phyloP scores from a whole-genome alignment of 2,888 invertebrate genomes.

The Saturnia japonica region DNA sequence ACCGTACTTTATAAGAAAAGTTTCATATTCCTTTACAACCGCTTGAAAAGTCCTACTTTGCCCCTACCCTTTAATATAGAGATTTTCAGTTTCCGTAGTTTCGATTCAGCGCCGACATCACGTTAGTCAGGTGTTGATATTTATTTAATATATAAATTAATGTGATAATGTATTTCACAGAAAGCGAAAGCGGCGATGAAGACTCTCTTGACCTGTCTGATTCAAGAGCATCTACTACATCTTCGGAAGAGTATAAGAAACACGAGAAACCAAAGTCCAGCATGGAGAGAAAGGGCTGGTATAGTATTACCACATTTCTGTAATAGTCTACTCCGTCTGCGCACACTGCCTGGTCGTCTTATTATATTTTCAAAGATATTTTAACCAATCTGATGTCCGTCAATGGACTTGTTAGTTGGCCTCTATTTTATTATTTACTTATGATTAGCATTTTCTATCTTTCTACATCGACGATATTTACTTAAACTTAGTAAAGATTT shows the following conservation, averaged over 20 bases:
- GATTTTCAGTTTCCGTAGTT: background rate
- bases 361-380: no score
- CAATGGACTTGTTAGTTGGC: background rate
- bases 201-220: slow-evolving; percentile 32
- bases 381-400: background rate
- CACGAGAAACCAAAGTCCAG: slow-evolving; percentile 41
- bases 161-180: slow-evolving; percentile 13
- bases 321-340: background rate
- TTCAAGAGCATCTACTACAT: slow-evolving; percentile 23
- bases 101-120: no score
- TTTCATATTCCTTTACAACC: background rate
- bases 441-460: background rate
- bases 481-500: background rate
- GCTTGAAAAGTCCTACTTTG: background rate
- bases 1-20: background rate
- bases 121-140: no score
- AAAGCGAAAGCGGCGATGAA: slow-evolving; percentile 13
- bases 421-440: background rate
- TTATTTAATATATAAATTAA: background rate
- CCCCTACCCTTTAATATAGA: background rate
- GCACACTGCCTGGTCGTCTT: background rate
- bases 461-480: background rate
- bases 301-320: slow-evolving; percentile 19
- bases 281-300: slow-evolving; percentile 59
- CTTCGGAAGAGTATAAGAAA: slow-evolving; percentile 16